phyloP scores from a whole-genome alignment of 2,113 vertebrate species.

The Rhinoptilus africanus region DNA sequence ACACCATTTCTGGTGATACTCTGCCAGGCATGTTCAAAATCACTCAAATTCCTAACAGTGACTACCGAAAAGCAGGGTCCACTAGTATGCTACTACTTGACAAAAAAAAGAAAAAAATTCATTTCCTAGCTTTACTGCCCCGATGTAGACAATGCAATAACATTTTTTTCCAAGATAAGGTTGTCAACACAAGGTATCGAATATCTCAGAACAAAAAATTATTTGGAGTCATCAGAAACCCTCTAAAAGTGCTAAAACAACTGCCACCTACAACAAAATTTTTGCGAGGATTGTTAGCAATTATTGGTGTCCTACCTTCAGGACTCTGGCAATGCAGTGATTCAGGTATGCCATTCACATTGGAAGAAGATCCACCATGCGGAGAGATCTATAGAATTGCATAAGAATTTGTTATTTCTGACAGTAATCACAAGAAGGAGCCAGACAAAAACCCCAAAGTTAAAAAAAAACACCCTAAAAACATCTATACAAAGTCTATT shows the following conservation, averaged over 20 bases:
- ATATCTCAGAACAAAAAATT: neutral
- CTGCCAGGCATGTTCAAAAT: neutral
- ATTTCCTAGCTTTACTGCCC: neutral
- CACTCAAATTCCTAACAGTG: neutral
- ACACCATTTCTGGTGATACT: neutral
- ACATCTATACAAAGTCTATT: neutral
- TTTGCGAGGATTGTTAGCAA: neutral
- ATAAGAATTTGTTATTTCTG: neutral
- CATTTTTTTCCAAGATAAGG: neutral
- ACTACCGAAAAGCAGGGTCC: neutral
- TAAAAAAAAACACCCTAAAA: neutral
- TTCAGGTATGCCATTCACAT: conserved; percentile 83
- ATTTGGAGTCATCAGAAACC: neutral
- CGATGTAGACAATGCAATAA: accelerated
- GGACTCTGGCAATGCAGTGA: conserved; percentile 78
- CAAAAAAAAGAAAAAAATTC: neutral
- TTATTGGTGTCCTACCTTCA: conserved; percentile 78
- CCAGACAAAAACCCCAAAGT: neutral
- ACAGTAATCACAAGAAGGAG: neutral
- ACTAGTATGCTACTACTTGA: neutral
- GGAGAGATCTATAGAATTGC: conserved; percentile 73
- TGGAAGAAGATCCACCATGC: conserved; percentile 80
- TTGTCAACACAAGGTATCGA: neutral
- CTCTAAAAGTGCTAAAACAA: neutral
- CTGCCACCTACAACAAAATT: neutral